A percentile compares a stretch with the other conserved stretches of the same genome.
phyloP scores from a whole-genome alignment of 2,113 vertebrate species.

The Limanda limanda region DNA sequence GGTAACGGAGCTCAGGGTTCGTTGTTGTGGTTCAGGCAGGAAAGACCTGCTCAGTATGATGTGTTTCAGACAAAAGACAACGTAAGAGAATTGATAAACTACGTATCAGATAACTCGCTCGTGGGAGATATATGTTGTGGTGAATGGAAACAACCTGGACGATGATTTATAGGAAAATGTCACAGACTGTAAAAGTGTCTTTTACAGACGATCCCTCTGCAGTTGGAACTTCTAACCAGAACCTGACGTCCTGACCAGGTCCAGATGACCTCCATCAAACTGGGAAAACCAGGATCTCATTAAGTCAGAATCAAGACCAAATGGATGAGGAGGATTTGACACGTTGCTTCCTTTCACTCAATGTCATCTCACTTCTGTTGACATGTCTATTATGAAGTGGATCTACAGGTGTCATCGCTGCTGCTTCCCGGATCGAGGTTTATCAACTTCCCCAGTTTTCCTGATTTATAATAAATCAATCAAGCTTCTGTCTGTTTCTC shows the following conservation, averaged over 20 bases:
- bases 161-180: conserved; percentile 17
- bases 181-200: conserved; percentile 18
- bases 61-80: neutral
- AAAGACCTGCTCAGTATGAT: neutral
- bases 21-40: too few species aligned
- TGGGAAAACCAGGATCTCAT: neutral
- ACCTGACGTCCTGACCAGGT: conserved; percentile 17
- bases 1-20: too few species aligned
- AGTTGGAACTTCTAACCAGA: conserved; percentile 41
- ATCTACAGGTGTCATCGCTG: neutral
- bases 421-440: too few species aligned
- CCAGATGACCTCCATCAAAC: conserved; percentile 41
- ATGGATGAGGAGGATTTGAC: conserved; percentile 17
- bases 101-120: neutral
- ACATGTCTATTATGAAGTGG: neutral
- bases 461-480: neutral
- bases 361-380: neutral
- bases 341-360: neutral
- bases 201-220: neutral
- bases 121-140: conserved; percentile 6
- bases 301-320: conserved; percentile 15
- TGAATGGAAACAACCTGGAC: conserved; percentile 44
- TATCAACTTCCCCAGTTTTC: too few species aligned
- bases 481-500: neutral
- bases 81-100: neutral